Percentiles rank a stretch among this genome's conserved stretches.
Conservation (phyloP, 1,140 invertebrate species). For the Palaemon carinicauda region DNA sequence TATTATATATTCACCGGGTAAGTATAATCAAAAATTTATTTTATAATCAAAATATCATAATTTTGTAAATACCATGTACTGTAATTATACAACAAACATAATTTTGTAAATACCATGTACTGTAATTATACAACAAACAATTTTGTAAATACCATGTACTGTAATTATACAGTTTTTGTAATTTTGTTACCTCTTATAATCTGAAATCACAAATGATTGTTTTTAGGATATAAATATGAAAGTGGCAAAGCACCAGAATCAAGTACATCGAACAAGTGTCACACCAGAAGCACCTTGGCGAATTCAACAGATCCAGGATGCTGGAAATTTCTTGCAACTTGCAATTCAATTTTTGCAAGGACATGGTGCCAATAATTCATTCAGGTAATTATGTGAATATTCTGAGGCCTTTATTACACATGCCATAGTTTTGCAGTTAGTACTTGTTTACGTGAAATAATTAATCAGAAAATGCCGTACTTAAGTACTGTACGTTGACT, state of each 20-base stretch:
- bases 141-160: too few species aligned
- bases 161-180: not conserved
- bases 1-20: too few species aligned
- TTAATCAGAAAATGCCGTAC: too few species aligned
- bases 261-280: conserved; percentile 57
- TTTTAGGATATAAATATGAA: conserved; percentile 53
- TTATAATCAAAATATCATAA: too few species aligned
- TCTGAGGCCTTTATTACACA: not conserved
- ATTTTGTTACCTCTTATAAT: not conserved
- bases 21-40: too few species aligned
- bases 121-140: too few species aligned
- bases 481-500: too few species aligned
- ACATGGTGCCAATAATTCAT: conserved; percentile 44
- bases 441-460: too few species aligned
- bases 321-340: conserved; percentile 53
- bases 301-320: conserved; percentile 58
- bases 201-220: too few species aligned
- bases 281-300: conserved; percentile 58
- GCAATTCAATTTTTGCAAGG: conserved; percentile 52
- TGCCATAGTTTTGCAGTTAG: not conserved
- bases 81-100: too few species aligned
- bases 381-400: conserved; percentile 14
- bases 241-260: conserved; percentile 48
- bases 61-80: too few species aligned
- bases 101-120: too few species aligned